phyloP scores from a whole-genome alignment of 2,888 invertebrate species.

The Nephrotoma appendiculata region DNA sequence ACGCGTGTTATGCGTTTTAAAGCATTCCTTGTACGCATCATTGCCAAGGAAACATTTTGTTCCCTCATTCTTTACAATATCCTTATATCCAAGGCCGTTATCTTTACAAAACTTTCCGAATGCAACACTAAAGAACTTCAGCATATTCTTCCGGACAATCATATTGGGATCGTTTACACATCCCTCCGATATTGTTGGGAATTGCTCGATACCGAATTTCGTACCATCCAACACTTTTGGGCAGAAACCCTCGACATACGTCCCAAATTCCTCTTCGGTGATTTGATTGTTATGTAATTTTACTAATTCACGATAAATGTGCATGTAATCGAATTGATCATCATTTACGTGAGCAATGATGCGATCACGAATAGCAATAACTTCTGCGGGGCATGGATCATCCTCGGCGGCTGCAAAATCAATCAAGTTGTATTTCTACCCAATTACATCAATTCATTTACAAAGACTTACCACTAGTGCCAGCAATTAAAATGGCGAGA shows the following conservation, averaged over 20 bases:
- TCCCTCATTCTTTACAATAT: neutral
- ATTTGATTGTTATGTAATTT: neutral
- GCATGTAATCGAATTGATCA: neutral
- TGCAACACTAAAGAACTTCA: neutral
- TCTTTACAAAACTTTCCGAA: neutral
- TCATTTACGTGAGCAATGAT: neutral
- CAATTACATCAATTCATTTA: too few relatives aligned
- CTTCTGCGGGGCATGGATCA: neutral
- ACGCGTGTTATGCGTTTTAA: neutral
- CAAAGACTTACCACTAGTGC: too few relatives aligned
- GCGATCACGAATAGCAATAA: neutral
- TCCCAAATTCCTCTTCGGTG: neutral
- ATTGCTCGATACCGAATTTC: neutral
- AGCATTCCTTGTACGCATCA: neutral
- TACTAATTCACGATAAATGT: neutral
- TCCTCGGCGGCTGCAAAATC: neutral
- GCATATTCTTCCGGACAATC: neutral
- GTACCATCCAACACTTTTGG: neutral
- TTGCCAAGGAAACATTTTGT: neutral
- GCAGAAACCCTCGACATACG: neutral
- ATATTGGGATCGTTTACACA: neutral
- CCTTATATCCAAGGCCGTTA: neutral
- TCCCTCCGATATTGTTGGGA: neutral
- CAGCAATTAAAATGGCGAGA: too few relatives aligned
- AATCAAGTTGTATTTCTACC: too few relatives aligned